A percentile compares a stretch with the other conserved stretches of the same genome.
Evolutionary conservation across 2,888 invertebrate species (phyloP).

Genomic region (Xylophagus ater): DNA sequence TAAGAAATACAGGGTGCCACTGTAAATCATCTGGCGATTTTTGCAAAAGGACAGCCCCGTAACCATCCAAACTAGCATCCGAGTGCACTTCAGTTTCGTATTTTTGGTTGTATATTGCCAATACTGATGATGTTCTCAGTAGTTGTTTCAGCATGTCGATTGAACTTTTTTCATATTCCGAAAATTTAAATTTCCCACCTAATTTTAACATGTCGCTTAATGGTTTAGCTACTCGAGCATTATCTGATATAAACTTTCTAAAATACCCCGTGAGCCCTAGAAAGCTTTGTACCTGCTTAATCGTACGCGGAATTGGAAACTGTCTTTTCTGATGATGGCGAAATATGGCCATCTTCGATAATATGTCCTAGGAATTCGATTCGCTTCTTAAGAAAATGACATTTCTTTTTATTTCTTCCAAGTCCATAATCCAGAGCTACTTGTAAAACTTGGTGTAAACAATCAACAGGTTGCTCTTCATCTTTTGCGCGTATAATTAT

Average conservation of each 20-base stretch:
- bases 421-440: slow-evolving; percentile 11
- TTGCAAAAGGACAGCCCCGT: slow-evolving; percentile 23
- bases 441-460: slow-evolving; percentile 8
- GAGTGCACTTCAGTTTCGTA: neutral
- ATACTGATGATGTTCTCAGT: neutral
- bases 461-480: slow-evolving; percentile 8
- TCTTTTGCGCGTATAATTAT: slow-evolving; percentile 13
- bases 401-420: slow-evolving; percentile 18
- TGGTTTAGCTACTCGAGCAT: slow-evolving; percentile 18
- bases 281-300: slow-evolving; percentile 18
- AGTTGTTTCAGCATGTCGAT: slow-evolving; percentile 15
- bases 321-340: slow-evolving; percentile 18
- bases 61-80: slow-evolving; percentile 15
- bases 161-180: slow-evolving; percentile 12
- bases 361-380: slow-evolving; percentile 21
- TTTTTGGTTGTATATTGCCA: slow-evolving; percentile 1
- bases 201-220: slow-evolving; percentile 18
- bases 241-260: slow-evolving; percentile 19
- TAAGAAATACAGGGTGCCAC: slow-evolving; percentile 26
- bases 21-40: slow-evolving; percentile 17
- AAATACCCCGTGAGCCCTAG: too few species aligned
- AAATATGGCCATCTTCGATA: slow-evolving; percentile 17
- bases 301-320: too few species aligned
- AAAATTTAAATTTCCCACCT: slow-evolving; percentile 16
- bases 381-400: slow-evolving; percentile 18